Conservation (phyloP, 2,888 invertebrate species). For the Drosophila melanosoma region DNA sequence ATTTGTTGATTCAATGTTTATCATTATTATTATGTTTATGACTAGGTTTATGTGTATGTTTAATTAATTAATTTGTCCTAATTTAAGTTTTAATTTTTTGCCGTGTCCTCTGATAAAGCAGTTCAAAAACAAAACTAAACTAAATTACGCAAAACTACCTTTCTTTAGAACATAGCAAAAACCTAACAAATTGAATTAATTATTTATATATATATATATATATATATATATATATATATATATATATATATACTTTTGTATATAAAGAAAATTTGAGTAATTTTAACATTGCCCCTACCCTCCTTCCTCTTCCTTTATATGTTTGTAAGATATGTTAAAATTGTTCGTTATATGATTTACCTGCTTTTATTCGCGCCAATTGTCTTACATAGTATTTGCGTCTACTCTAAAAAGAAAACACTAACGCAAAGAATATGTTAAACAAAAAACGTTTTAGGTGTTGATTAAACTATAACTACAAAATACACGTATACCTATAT, state of each 20-base stretch:
- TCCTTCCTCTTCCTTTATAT: background rate
- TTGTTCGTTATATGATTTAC: constrained; percentile 16
- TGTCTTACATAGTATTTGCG: constrained; percentile 74
- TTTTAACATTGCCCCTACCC: constrained; percentile 42
- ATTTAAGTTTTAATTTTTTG: constrained; percentile 61
- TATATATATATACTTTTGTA: constrained; percentile 42
- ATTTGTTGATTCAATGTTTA: constrained; percentile 82
- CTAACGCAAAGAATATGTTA: constrained; percentile 26
- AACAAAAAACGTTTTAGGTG: constrained; percentile 58
- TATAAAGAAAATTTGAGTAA: constrained; percentile 52
- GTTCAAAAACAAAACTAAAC: constrained; percentile 13
- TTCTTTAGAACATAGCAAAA: constrained; percentile 40
- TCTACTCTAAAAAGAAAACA: constrained; percentile 49
- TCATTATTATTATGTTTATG: constrained; percentile 71
- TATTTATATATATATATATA: constrained; percentile 17
- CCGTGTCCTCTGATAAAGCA: constrained; percentile 52
- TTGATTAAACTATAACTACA: constrained; percentile 49
- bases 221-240: constrained; percentile 35
- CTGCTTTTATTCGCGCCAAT: constrained; percentile 60
- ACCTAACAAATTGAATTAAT: constrained; percentile 65
- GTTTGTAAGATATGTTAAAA: constrained; percentile 1
- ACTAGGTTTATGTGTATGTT: constrained; percentile 56
- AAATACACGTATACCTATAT: constrained; percentile 32
- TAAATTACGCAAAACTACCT: constrained; percentile 41
- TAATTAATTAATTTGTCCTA: constrained; percentile 66